phyloP scores from a whole-genome alignment of 2,797 vertebrate species.

The Bufotes viridis region DNA sequence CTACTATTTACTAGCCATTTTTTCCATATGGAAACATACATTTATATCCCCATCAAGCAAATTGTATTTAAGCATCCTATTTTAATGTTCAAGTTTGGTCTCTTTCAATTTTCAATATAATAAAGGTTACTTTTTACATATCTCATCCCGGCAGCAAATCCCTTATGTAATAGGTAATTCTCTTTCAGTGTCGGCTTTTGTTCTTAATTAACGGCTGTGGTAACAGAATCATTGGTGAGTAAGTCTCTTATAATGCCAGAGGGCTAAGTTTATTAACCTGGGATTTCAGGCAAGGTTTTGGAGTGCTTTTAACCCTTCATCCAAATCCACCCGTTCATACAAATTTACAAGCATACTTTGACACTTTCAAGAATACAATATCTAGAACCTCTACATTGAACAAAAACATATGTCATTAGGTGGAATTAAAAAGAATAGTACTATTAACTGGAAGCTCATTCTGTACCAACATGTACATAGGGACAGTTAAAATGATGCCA shows the following conservation, averaged over 20 bases:
- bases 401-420: not conserved
- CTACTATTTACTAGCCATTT: not conserved
- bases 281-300: constrained; percentile 7
- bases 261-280: constrained; percentile 29
- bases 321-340: constrained; percentile 17
- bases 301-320: constrained; percentile 20
- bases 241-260: constrained; percentile 19
- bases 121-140: constrained; percentile 32
- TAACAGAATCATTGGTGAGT: constrained; percentile 1
- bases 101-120: constrained; percentile 19
- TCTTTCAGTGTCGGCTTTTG: constrained; percentile 10
- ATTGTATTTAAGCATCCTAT: not conserved
- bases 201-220: constrained; percentile 19
- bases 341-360: not conserved
- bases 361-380: not conserved
- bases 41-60: not conserved
- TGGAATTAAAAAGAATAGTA: not conserved
- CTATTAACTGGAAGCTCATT: not conserved
- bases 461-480: not conserved
- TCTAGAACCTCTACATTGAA: not conserved
- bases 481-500: not conserved
- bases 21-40: not conserved
- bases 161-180: constrained; percentile 26
- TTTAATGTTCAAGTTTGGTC: not conserved
- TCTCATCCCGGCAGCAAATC: constrained; percentile 21